Conservation (phyloP, 1,140 invertebrate genomes). For the Paraescarpia echinospica region DNA sequence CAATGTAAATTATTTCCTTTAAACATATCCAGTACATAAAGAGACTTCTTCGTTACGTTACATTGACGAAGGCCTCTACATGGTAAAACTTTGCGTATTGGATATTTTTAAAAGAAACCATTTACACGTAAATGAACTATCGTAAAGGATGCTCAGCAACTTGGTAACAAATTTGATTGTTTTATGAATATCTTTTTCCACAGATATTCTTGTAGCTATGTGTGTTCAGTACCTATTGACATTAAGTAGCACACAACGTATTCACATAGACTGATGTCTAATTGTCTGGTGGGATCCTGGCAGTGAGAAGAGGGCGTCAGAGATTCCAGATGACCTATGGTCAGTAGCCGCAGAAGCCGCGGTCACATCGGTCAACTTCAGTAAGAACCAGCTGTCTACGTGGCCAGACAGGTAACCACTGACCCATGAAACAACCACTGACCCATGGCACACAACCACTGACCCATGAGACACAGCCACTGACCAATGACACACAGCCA, state of each 20-base stretch:
- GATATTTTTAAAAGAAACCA: no score
- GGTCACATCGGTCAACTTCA: slow-evolving; percentile 76
- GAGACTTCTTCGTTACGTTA: no score
- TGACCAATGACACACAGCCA: not conserved
- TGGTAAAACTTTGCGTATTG: no score
- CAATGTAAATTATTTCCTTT: no score
- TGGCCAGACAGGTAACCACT: not conserved
- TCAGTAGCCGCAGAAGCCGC: slow-evolving; percentile 70
- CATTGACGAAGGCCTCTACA: no score
- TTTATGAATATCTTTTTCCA: no score
- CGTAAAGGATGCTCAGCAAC: no score
- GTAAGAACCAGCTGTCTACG: slow-evolving; percentile 71
- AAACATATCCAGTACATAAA: no score
- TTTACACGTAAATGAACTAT: no score
- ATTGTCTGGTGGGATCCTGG: not conserved
- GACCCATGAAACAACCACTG: not conserved
- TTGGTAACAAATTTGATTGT: no score
- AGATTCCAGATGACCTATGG: slow-evolving; percentile 73
- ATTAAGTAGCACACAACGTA: not conserved
- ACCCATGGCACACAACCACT: not conserved
- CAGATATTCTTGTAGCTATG: no score
- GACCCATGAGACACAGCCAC: not conserved
- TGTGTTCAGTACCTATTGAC: not conserved
- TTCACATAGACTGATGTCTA: not conserved
- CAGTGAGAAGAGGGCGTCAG: slow-evolving; percentile 64